A percentile compares a stretch with the other conserved stretches of the same genome.
These are phyloP conservation scores for Nycteola revayana DNA, from an alignment of 2,888 invertebrate species.

Conservation along the genomic window DNA sequence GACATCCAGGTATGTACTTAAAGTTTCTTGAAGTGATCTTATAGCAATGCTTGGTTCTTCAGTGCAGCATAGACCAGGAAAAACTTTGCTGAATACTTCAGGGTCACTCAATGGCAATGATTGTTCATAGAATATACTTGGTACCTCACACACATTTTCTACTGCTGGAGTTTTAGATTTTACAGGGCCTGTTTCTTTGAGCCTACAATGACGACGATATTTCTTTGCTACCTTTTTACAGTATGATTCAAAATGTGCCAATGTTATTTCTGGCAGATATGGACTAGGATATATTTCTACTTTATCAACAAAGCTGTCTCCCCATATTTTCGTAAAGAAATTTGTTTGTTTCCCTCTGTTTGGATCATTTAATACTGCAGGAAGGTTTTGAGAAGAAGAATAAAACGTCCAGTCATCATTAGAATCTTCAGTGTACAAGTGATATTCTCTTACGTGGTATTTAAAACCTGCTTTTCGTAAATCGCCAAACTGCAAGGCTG, in stretches of 20 bases:
- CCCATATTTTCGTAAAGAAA: slow-evolving; percentile 99
- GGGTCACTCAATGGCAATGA: slow-evolving; percentile 90
- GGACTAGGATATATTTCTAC: slow-evolving; percentile 88
- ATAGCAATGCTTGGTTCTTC: slow-evolving; percentile 84
- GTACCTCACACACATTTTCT: slow-evolving; percentile 85
- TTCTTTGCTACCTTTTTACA: slow-evolving; percentile 88
- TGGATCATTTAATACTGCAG: slow-evolving; percentile 97
- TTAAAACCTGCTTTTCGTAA: slow-evolving; percentile 94
- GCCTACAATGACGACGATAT: slow-evolving; percentile 83
- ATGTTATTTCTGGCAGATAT: slow-evolving; percentile 91
- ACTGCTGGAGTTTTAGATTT: slow-evolving; percentile 72
- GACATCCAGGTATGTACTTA: slow-evolving; percentile 96
- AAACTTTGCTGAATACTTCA: slow-evolving; percentile 92
- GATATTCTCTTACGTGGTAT: slow-evolving; percentile 89
- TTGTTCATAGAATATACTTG: slow-evolving; percentile 91
- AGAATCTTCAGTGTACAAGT: slow-evolving; percentile 62
- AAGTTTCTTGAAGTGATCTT: slow-evolving; percentile 91
- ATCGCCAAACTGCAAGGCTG: slow-evolving; percentile 93
- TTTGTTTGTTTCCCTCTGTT: slow-evolving; percentile 93
- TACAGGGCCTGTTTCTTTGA: slow-evolving; percentile 66
- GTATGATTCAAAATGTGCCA: slow-evolving; percentile 93
- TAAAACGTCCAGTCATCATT: slow-evolving; percentile 91
- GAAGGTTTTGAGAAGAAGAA: slow-evolving; percentile 95
- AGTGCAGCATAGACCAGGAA: slow-evolving; percentile 84
- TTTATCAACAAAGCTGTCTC: slow-evolving; percentile 95